Conservation (phyloP, 2,888 invertebrate genomes). For the Leptinotarsa peninsularis region DNA sequence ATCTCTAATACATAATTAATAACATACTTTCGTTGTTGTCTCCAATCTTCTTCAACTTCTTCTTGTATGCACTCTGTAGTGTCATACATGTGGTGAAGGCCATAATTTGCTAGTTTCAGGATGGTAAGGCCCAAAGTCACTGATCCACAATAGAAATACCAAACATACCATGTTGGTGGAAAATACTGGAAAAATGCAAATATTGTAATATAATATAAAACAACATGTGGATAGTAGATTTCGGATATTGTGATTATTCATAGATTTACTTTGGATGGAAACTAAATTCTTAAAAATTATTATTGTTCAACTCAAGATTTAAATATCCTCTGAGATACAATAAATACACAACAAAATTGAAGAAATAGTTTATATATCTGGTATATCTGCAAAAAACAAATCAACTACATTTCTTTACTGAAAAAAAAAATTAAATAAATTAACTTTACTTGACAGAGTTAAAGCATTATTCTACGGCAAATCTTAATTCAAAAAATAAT, state of each 20-base stretch:
- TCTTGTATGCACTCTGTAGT: slow-evolving; percentile 84
- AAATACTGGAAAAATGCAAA: slow-evolving; percentile 77
- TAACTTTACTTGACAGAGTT: too few relatives aligned
- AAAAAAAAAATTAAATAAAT: too few relatives aligned
- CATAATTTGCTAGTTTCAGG: slow-evolving; percentile 89
- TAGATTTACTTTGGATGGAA: too few relatives aligned
- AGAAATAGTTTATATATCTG: too few relatives aligned
- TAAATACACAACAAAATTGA: too few relatives aligned
- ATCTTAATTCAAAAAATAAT: too few relatives aligned
- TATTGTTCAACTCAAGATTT: too few relatives aligned
- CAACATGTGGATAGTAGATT: not conserved
- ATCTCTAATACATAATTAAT: not conserved
- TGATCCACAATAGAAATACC: slow-evolving; percentile 87
- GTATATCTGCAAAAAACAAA: too few relatives aligned
- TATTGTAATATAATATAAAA: not conserved
- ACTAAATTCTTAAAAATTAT: too few relatives aligned
- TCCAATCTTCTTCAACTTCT: slow-evolving; percentile 62
- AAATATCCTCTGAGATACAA: too few relatives aligned
- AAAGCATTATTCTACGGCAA: too few relatives aligned
- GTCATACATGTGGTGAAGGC: slow-evolving; percentile 93
- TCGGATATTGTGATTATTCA: not conserved
- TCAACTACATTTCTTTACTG: too few relatives aligned
- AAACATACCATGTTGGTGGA: slow-evolving; percentile 83
- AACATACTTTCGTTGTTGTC: slow-evolving; percentile 65
- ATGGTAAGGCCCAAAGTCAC: slow-evolving; percentile 84